Evolutionary conservation across 2,113 vertebrate genomes (phyloP).

Genomic region (Xiphophorus maculatus): DNA sequence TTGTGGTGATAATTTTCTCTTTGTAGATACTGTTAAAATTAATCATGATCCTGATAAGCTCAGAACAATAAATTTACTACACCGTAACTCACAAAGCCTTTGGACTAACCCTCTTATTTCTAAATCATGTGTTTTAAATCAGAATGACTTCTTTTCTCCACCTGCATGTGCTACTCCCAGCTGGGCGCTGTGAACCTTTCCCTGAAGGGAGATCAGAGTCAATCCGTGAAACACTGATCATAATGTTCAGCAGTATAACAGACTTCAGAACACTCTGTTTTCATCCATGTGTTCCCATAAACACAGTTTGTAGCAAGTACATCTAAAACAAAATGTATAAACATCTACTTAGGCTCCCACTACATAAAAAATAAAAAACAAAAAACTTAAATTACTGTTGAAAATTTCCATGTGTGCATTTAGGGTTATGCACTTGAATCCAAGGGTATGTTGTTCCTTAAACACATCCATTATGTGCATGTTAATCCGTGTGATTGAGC

Average conservation of each 20-base stretch:
- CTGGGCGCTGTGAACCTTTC: neutral
- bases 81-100: neutral
- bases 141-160: neutral
- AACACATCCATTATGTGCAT: neutral
- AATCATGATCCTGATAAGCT: neutral
- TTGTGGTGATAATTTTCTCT: neutral
- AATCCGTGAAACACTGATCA: slow-evolving; percentile 3
- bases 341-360: neutral
- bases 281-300: neutral
- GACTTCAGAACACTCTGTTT: neutral
- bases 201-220: slow-evolving; percentile 10
- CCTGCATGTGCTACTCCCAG: neutral
- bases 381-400: neutral
- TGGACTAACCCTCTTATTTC: neutral
- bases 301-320: neutral
- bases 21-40: neutral
- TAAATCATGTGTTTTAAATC: slow-evolving; percentile 6
- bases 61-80: neutral
- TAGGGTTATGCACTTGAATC: neutral
- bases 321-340: neutral
- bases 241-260: neutral
- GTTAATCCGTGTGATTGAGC: neutral
- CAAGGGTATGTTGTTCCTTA: neutral
- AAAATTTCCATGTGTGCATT: neutral
- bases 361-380: neutral